Conservation (phyloP, 64 coral and sea anemone genomes). For the Dendrophyllia cribrosa region DNA sequence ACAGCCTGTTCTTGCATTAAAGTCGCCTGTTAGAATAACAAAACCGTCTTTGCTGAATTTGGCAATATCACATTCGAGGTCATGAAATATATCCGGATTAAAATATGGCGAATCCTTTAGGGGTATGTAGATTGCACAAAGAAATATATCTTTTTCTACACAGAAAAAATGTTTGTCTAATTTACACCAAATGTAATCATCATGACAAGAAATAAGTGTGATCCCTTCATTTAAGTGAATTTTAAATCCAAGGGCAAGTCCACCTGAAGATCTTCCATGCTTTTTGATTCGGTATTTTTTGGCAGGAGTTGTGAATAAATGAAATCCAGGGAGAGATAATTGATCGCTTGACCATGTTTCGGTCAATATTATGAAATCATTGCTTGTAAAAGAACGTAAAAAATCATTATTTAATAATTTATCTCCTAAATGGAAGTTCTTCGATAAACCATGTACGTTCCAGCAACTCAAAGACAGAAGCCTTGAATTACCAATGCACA, state of each 20-base stretch:
- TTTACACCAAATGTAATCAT: conserved; percentile 47
- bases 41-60: conserved; percentile 17
- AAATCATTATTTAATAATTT: too few relatives aligned
- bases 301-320: conserved; percentile 24
- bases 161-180: conserved; percentile 8
- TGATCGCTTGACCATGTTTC: too few relatives aligned
- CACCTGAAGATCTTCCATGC: conserved; percentile 25
- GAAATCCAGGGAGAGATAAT: too few relatives aligned
- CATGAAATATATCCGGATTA: conserved; percentile 20
- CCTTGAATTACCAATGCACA: too few relatives aligned
- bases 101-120: conserved; percentile 8
- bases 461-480: too few relatives aligned
- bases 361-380: too few relatives aligned
- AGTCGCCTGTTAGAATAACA: background rate
- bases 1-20: conserved; percentile 23
- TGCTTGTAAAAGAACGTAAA: too few relatives aligned
- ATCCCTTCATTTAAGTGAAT: conserved; percentile 6
- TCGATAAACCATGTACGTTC: too few relatives aligned
- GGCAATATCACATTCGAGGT: conserved; percentile 15
- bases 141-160: conserved; percentile 34
- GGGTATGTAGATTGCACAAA: conserved; percentile 36
- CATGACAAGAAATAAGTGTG: background rate
- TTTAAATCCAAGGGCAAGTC: conserved; percentile 38
- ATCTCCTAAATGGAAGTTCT: too few relatives aligned
- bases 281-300: conserved; percentile 43